A percentile compares a stretch with the other conserved stretches of the same genome.
Conservation (phyloP, 2,113 vertebrate genomes). For the Thamnaconus septentrionalis region DNA sequence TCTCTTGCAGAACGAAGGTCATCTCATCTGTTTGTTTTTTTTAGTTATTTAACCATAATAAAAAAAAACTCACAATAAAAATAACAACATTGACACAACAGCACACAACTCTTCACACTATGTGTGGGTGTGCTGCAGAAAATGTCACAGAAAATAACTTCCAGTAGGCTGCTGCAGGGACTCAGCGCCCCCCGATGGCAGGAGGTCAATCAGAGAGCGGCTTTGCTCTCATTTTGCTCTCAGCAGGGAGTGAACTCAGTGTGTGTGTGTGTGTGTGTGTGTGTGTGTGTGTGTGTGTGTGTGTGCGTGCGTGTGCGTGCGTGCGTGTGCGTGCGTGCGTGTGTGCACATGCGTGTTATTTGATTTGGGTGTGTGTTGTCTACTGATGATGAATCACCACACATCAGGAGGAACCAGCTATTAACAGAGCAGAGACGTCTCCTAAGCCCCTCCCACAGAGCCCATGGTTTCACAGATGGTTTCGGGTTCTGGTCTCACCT, state of each 20-base stretch:
- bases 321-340: too few species aligned
- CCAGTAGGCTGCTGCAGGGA: not conserved
- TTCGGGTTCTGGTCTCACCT: conserved; percentile 78
- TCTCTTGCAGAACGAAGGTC: too few species aligned
- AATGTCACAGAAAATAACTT: conserved; percentile 15
- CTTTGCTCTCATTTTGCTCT: not conserved
- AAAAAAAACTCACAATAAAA: too few species aligned
- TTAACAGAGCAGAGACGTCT: not conserved
- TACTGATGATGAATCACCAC: too few species aligned
- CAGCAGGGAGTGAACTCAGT: conserved; percentile 5
- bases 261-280: too few species aligned
- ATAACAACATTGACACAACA: not conserved
- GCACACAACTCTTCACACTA: conserved; percentile 2
- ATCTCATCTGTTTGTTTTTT: not conserved
- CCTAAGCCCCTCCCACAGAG: not conserved
- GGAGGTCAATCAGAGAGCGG: conserved; percentile 15
- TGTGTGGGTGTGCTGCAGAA: not conserved
- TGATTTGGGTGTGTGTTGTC: too few species aligned
- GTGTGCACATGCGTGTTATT: too few species aligned
- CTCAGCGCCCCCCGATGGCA: conserved; percentile 9
- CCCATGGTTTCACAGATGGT: too few species aligned
- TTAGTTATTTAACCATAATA: too few species aligned
- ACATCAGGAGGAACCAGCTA: too few species aligned
- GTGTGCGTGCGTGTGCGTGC: too few species aligned
- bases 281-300: too few species aligned